phyloP scores from a whole-genome alignment of 2,797 vertebrate genomes.

The Sebastes kiyomatsui region DNA sequence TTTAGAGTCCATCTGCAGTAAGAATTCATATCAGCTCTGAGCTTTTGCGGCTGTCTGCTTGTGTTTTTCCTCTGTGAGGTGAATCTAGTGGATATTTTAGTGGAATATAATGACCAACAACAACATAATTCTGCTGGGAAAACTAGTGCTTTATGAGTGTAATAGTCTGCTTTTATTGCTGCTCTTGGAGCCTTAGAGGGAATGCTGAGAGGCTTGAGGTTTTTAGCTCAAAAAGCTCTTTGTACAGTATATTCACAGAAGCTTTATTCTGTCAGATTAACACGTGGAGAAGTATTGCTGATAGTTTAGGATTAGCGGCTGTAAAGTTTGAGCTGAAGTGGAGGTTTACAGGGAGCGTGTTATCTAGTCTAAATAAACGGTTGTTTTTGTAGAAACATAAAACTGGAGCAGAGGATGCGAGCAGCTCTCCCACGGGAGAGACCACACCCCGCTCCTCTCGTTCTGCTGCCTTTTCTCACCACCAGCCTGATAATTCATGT shows the following conservation, averaged over 20 bases:
- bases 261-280: conserved; percentile 17
- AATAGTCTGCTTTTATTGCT: conserved; percentile 65
- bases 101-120: conserved; percentile 20
- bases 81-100: conserved; percentile 23
- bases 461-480: conserved; percentile 5
- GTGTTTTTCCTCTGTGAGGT: background rate
- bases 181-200: background rate
- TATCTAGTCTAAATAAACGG: background rate
- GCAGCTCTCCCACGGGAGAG: conserved; percentile 2
- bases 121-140: conserved; percentile 41
- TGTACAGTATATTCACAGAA: background rate
- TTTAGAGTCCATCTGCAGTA: background rate
- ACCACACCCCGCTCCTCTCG: background rate
- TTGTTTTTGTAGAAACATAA: conserved; percentile 49
- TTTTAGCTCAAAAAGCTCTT: background rate
- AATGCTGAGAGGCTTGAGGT: conserved; percentile 12
- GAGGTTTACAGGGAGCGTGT: background rate
- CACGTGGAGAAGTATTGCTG: background rate
- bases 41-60: background rate
- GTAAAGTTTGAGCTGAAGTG: conserved; percentile 3
- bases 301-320: conserved; percentile 1
- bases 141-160: conserved; percentile 62
- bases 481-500: conserved; percentile 22
- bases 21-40: conserved; percentile 30
- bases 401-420: conserved; percentile 14